Evolutionary conservation across 2,113 vertebrate species (phyloP), one percentile per base, ranked within the genome.

Genomic region (Regulus satrapa): DNA sequence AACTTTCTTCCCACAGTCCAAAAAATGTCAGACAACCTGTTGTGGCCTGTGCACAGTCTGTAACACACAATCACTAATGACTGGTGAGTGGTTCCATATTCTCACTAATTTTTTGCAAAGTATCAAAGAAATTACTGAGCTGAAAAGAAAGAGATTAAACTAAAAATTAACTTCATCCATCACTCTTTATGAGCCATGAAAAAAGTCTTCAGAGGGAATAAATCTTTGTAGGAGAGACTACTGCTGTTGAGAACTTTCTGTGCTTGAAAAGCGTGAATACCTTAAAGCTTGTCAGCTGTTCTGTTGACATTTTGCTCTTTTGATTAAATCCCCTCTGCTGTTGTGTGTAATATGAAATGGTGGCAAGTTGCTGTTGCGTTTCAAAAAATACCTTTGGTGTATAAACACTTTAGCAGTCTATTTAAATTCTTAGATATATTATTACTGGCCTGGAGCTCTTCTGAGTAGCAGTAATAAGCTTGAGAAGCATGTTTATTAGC

Each of bases 161-260:
- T 96, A 97, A 98, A 98, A 98, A 98, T 98, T 98, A 98, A 67
- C 79, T 97, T 94, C 96, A 98, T 98, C 97, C 97, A 98, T 98
- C 98, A 98, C 92, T 95, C 95, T 97, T 98, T 98, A 98, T 98
- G 98, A 98, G 97, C 98, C 98, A 96, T 98, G 97, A 95, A 98
- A 97, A 97, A 96, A 97, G 95, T 72, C 95, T 97, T 97, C 95
- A 86, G 16, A 83, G 80, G 72, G 85, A 97, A 98, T 98, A 98
- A 98, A 98, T 98, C 97, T 97, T 98, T 80, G 75, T 88, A 72
- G 85, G 96, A 91, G 89, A 94, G 82, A 92, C 94, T 93, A 76
- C 94, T 94, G 89, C 94, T 94, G 79, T 63, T 97, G 71, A 91
- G 95, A 96, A 95, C 92, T 88, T 76, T 96, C 93, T 43, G 94